phyloP scores from a whole-genome alignment of 1,140 invertebrate genomes.

The Leptinotarsa undecemlineata region DNA sequence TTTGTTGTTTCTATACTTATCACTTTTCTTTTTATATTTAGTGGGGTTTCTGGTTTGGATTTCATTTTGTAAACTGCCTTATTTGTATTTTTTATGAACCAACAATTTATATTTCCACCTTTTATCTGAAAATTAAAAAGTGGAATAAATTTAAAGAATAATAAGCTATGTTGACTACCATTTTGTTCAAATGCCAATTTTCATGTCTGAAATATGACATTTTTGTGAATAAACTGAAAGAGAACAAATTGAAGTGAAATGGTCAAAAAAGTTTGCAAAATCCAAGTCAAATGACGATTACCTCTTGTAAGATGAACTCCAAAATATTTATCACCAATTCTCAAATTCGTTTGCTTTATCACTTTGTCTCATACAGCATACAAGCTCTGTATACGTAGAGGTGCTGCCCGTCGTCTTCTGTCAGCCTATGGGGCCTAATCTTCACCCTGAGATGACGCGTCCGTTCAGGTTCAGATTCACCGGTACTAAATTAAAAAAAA shows the following conservation, averaged over 20 bases:
- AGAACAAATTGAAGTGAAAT: neutral
- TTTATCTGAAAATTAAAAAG: too few relatives aligned
- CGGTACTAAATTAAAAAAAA: constrained; percentile 55
- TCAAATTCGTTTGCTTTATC: constrained; percentile 56
- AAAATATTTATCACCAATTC: constrained; percentile 51
- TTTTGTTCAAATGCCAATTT: too few relatives aligned
- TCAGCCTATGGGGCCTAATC: constrained; percentile 55
- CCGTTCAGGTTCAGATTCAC: constrained; percentile 56
- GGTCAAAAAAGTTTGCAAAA: constrained; percentile 47
- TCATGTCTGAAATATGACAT: too few relatives aligned
- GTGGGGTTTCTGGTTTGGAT: too few relatives aligned
- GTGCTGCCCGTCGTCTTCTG: constrained; percentile 56
- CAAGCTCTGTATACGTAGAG: constrained; percentile 57
- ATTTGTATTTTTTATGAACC: too few relatives aligned
- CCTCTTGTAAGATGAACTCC: constrained; percentile 39
- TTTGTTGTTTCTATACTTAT: too few relatives aligned
- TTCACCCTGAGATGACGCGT: constrained; percentile 52
- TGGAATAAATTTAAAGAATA: too few relatives aligned
- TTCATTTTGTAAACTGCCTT: too few relatives aligned
- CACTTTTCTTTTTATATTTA: too few relatives aligned
- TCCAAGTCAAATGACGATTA: neutral
- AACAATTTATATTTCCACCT: too few relatives aligned
- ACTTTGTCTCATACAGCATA: constrained; percentile 57
- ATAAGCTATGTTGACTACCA: too few relatives aligned
- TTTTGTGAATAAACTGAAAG: too few relatives aligned